Percentiles rank a stretch among this genome's conserved stretches.
Evolutionary conservation across 2,797 vertebrate species (phyloP).

Genomic region (Schizopygopsis malacanthus): DNA sequence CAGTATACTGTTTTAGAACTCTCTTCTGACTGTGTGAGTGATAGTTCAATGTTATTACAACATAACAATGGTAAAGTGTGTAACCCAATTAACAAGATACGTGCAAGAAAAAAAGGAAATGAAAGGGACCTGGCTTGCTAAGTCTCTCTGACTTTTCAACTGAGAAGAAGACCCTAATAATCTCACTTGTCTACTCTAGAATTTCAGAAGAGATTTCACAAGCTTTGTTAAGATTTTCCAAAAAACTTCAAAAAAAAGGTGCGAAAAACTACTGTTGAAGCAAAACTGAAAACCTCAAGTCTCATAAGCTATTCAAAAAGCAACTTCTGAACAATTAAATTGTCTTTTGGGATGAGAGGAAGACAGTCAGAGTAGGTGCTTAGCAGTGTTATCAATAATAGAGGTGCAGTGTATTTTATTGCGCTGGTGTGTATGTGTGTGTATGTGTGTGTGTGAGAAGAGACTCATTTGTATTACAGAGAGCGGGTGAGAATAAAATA

Average conservation of each 20-base stretch:
- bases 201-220: not conserved
- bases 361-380: not conserved
- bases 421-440: not conserved
- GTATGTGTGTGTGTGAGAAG: not conserved
- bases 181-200: not conserved
- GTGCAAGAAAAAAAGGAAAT: too few relatives aligned
- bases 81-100: not conserved
- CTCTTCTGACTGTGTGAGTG: not conserved
- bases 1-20: not conserved
- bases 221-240: not conserved
- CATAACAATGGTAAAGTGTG: not conserved
- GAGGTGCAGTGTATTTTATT: slow-evolving; percentile 4
- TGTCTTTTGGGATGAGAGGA: not conserved
- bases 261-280: not conserved
- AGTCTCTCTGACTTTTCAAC: not conserved
- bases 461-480: slow-evolving; percentile 5
- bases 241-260: not conserved
- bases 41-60: not conserved
- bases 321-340: not conserved
- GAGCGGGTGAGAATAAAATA: slow-evolving; percentile 17
- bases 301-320: not conserved
- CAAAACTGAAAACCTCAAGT: not conserved
- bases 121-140: not conserved
- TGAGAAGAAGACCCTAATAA: not conserved
- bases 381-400: slow-evolving; percentile 15